Evolutionary conservation across 2,888 invertebrate species (phyloP), one percentile per base, ranked within the genome.

Genomic region (Folsomia manolachei): DNA sequence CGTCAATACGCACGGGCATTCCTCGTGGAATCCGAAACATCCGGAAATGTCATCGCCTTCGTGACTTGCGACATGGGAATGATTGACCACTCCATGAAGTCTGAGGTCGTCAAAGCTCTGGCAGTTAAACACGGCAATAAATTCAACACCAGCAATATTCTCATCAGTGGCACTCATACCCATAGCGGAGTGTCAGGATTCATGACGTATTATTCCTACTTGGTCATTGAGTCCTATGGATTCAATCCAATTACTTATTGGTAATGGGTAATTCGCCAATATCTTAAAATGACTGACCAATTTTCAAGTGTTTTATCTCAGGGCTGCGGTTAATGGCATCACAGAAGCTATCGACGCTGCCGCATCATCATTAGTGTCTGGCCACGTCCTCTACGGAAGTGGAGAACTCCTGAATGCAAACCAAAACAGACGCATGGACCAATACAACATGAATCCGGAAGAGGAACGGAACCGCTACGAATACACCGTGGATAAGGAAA

Each of bases 1-100:
- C 87, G 97, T 11, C 92, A 93, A 83, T 96, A 90, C 85, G 89
- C 95, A 0, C 86, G 97, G 74, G 91, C 95, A 0, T 96, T 92
- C 82, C 90, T 94, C 64, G 86, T 96, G 25, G 90, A 90, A 77
- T 91, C 93, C 81, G 89, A 88, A 27, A 85, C 85, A 14, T 85
- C 85, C 26, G 87, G 92, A 72, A 61, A 67, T 2, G 27, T 27
- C 1, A 85, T 93, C 52, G 92, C 90, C 2, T 96, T 91, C 83
- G 92, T 95, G 24, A 91, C 90, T 53, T 89, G 92, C 19, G 56
- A 56, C 56, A 56, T 56, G 56, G 56, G 56, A n/a, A 56, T 56
- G 56, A 56, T 56, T n/a, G 91, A 92, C 1, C 88, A 91, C 81
- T 90, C 90, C 1, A 84, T 95, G 0, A 89, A 91, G 82, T 87